A percentile compares a stretch with the other conserved stretches of the same genome.
These are phyloP conservation scores for Cheilinus undulatus DNA, from an alignment of 2,113 vertebrate genomes.

Conservation along the genomic window DNA sequence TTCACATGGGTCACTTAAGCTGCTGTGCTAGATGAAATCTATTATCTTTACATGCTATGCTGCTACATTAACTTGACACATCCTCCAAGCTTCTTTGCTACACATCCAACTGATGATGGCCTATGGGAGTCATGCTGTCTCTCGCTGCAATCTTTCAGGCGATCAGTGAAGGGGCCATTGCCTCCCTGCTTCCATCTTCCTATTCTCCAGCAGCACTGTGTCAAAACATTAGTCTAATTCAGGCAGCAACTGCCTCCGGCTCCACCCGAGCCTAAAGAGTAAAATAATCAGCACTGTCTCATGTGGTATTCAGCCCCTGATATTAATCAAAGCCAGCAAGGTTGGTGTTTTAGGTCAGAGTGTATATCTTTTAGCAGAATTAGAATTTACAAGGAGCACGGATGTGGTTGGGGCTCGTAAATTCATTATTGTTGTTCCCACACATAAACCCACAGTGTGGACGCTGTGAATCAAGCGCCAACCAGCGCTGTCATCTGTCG, in stretches of 20 bases:
- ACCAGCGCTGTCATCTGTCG: slow-evolving; percentile 21
- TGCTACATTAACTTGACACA: slow-evolving; percentile 46
- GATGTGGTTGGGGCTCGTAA: slow-evolving; percentile 34
- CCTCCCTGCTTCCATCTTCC: slow-evolving; percentile 15
- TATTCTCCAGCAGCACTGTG: slow-evolving; percentile 27
- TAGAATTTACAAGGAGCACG: slow-evolving; percentile 33
- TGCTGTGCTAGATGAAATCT: slow-evolving; percentile 15
- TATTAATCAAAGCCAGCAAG: slow-evolving; percentile 40
- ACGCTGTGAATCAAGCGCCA: slow-evolving; percentile 33
- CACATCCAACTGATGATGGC: slow-evolving; percentile 22
- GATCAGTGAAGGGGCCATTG: slow-evolving; percentile 32
- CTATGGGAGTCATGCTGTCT: slow-evolving; percentile 32
- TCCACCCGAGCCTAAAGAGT: slow-evolving; percentile 32
- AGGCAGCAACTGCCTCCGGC: slow-evolving; percentile 27
- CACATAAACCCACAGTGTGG: slow-evolving; percentile 7
- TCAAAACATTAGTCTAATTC: slow-evolving; percentile 60
- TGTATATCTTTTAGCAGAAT: slow-evolving; percentile 39
- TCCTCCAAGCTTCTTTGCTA: slow-evolving; percentile 14
- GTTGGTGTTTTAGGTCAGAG: slow-evolving; percentile 1
- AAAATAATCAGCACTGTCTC: slow-evolving; percentile 35
- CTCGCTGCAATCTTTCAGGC: slow-evolving; percentile 24
- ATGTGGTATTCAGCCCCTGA: slow-evolving; percentile 11
- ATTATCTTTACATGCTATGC: slow-evolving; percentile 30
- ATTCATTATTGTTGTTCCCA: slow-evolving; percentile 37
- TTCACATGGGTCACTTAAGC: slow-evolving; percentile 20